phyloP scores from a whole-genome alignment of 2,113 vertebrate genomes.

The Aegotheles bennettii region DNA sequence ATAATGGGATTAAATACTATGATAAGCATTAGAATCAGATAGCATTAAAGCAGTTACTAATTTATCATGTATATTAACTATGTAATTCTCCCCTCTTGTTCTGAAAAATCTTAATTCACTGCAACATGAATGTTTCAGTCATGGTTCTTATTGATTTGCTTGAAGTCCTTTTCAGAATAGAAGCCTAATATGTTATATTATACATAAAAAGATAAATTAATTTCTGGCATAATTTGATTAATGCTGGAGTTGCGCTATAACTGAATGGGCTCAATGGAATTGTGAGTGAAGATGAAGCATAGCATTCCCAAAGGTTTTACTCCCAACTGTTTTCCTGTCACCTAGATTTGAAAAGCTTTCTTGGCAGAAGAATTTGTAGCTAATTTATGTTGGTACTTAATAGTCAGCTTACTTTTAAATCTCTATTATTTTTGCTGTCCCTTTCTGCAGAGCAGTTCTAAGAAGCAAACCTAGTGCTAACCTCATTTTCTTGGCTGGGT shows the following conservation, averaged over 20 bases:
- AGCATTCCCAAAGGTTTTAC: not conserved
- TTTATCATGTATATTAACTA: not conserved
- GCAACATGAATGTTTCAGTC: not conserved
- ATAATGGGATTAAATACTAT: not conserved
- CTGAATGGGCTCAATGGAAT: not conserved
- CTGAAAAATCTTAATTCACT: not conserved
- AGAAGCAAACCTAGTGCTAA: not conserved
- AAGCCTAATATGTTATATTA: not conserved
- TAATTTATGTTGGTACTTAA: constrained; percentile 9
- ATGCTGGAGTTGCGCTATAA: not conserved
- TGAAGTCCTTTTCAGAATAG: not conserved
- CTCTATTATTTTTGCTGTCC: not conserved
- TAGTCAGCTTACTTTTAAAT: constrained; percentile 1
- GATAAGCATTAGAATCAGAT: not conserved
- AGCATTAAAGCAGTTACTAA: not conserved
- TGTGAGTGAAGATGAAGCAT: not conserved
- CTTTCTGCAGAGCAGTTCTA: not conserved
- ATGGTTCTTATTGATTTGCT: not conserved
- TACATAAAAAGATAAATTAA: not conserved
- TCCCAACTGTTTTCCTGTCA: constrained; percentile 14
- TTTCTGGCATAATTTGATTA: constrained; percentile 12
- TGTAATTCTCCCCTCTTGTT: not conserved
- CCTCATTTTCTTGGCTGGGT: not conserved
- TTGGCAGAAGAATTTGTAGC: not conserved
- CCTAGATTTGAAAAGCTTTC: not conserved